Evolutionary conservation across 35 echinoderm and acorn worm species (phyloP), one percentile per base, ranked within the genome.

Genomic region (Chiridota heheva): DNA sequence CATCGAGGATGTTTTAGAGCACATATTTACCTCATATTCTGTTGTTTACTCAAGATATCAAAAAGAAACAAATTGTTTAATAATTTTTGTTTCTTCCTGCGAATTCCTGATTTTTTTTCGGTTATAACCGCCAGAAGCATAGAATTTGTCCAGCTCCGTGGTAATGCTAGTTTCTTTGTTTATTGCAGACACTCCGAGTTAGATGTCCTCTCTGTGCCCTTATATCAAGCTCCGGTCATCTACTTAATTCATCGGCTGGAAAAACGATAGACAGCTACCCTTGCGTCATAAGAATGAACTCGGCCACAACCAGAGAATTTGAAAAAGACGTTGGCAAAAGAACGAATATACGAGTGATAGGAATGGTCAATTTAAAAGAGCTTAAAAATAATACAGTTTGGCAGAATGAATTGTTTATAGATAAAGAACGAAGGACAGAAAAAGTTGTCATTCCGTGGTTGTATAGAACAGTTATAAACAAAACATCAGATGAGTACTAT

Each of bases 251-350:
- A 2, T 65, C 43, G 1, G 72, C 61, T 67, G 84, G 84, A 0
- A 4, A 43, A 17, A 62, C 77, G 37, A 87, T 87, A 16, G 74
- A 87, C 18, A 64, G 64, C 4, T 69, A 76, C 28, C 55, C 39
- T 1, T 87, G 84, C 43, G 73, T 87, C 1, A 87, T 87, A 20
- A 53, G 84, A 42, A 87, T 87, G 84, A 87, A 87, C 43, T 69
- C 71, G 17, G 84, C 84, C 4, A 75, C 73, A 2, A 79, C 63
- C 3, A 77, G 38, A 0, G 53, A 74, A 28, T 87, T 68, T 70
- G 84, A 87, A 26, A 70, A 53, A 25, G 73, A 73, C 40, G 84
- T 87, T 44, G 84, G 84, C 24, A 36, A 65, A 36, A 76, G 67
- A 36, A 87, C 84, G 15, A 72, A 75, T 22, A 56, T 87, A 7